A percentile compares a stretch with the other conserved stretches of the same genome.
Conservation (phyloP, 92 coral and sea anemone species). For the Diadumene lineata region DNA sequence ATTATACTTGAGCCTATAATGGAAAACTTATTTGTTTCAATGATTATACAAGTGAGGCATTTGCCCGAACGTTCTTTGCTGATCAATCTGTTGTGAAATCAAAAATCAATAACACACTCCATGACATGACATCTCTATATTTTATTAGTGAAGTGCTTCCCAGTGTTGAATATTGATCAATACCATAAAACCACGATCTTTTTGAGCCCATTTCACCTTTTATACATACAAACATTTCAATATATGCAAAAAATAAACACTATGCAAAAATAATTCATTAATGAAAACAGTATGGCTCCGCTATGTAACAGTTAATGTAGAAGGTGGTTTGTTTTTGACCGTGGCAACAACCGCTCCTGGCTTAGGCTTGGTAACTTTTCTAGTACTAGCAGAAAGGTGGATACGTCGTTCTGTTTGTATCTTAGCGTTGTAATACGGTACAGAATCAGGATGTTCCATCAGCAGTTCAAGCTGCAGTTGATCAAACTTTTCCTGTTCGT, state of each 20-base stretch:
- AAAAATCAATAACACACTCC: too few relatives aligned
- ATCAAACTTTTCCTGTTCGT: slow-evolving; percentile 98
- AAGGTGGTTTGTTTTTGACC: slow-evolving; percentile 88
- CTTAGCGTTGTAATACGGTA: slow-evolving; percentile 95
- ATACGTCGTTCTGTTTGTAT: slow-evolving; percentile 96
- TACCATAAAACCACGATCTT: not conserved
- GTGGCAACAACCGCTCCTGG: slow-evolving; percentile 81
- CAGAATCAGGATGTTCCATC: slow-evolving; percentile 99
- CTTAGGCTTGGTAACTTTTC: slow-evolving; percentile 64
- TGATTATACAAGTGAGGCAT: too few relatives aligned
- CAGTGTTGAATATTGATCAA: not conserved
- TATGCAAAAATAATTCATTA: not conserved
- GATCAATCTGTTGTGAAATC: too few relatives aligned
- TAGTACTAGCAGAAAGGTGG: slow-evolving; percentile 78
- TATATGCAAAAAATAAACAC: not conserved
- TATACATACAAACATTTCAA: slow-evolving; percentile 7
- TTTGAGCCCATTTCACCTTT: not conserved
- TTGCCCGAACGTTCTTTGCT: too few relatives aligned
- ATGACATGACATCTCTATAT: not conserved
- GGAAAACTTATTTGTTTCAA: too few relatives aligned
- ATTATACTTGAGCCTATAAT: too few relatives aligned
- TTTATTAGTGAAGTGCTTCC: not conserved
- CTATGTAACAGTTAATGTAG: slow-evolving; percentile 55
- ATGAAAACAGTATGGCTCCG: not conserved
- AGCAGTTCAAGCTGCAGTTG: slow-evolving; percentile 92